These are phyloP conservation scores for Hormiphora californensis DNA, from an alignment of 37 sponge, comb jelly and placozoan genomes.

Conservation along the genomic window DNA sequence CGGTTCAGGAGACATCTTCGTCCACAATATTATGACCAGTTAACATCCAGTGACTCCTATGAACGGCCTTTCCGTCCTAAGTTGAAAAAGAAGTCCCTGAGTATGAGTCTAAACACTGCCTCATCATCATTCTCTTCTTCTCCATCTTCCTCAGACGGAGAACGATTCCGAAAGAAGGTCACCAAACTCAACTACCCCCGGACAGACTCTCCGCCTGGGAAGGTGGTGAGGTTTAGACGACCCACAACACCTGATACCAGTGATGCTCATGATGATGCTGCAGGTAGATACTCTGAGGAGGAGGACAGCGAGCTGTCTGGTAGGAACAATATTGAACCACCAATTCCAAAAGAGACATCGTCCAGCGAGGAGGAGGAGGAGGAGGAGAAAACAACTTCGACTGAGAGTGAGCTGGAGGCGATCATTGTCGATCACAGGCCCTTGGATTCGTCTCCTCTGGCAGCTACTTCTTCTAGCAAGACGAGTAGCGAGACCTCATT, in stretches of 20 bases:
- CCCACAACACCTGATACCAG: not conserved
- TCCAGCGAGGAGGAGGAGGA: too few relatives aligned
- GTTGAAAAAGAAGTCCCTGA: not conserved
- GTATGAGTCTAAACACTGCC: not conserved
- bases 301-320: too few relatives aligned
- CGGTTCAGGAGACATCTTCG: not conserved
- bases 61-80: not conserved
- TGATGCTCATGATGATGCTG: too few relatives aligned
- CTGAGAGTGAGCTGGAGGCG: too few relatives aligned
- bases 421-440: too few relatives aligned
- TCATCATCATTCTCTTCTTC: not conserved
- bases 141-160: not conserved
- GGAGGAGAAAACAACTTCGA: too few relatives aligned
- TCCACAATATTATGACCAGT: not conserved
- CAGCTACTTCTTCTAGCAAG: not conserved
- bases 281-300: too few relatives aligned
- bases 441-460: not conserved
- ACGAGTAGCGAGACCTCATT: not conserved
- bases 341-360: too few relatives aligned
- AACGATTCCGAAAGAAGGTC: not conserved
- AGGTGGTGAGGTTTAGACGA: not conserved
- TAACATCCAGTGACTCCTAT: not conserved
- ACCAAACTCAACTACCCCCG: not conserved
- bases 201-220: not conserved
- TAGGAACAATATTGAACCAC: too few relatives aligned